Evolutionary conservation across 2,113 vertebrate species (phyloP).

Genomic region (Tiliqua scincoides): DNA sequence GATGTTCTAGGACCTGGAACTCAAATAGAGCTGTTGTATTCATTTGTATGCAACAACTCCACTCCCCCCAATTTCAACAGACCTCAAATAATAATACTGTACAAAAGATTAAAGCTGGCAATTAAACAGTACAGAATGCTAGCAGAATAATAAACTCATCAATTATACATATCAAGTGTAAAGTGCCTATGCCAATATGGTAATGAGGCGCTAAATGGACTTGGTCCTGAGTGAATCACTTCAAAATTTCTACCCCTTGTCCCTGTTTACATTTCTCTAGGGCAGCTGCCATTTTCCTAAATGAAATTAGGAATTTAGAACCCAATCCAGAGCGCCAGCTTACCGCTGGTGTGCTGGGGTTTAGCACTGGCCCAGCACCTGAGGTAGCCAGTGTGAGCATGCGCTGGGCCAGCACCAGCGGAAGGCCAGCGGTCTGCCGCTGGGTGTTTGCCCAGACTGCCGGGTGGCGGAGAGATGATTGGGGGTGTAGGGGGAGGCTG

Average conservation of each 20-base stretch:
- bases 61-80: not conserved
- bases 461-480: too few species aligned
- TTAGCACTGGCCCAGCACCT: too few species aligned
- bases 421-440: too few species aligned
- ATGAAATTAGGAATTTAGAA: too few species aligned
- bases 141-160: not conserved
- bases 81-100: not conserved
- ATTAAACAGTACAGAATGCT: not conserved
- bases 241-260: not conserved
- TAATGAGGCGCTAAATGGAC: not conserved
- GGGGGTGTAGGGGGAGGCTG: too few species aligned
- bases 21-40: not conserved
- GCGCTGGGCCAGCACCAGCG: too few species aligned
- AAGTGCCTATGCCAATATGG: slow-evolving; percentile 8
- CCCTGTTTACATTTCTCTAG: not conserved
- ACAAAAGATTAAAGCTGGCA: slow-evolving; percentile 6
- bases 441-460: too few species aligned
- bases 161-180: not conserved
- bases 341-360: too few species aligned
- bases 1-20: fast-evolving
- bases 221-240: not conserved
- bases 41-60: slow-evolving; percentile 11
- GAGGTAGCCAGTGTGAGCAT: too few species aligned
- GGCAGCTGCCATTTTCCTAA: not conserved
- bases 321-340: too few species aligned